Evolutionary conservation across 2,888 invertebrate species (phyloP).

Genomic region (Acanthoscelides obtectus): DNA sequence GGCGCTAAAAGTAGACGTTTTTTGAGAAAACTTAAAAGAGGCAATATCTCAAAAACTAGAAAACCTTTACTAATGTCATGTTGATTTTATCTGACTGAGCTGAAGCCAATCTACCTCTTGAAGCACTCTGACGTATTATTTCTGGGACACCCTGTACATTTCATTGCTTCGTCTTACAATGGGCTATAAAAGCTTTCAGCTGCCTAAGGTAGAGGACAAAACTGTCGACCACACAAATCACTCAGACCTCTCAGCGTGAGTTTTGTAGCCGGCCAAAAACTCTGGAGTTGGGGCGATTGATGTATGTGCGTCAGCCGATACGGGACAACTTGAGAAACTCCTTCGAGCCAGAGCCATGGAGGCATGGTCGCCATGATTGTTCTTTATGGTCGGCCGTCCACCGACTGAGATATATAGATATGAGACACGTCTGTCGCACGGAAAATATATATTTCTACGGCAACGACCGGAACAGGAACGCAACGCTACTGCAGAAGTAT

Average conservation of each 20-base stretch:
- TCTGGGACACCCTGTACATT: too few relatives aligned
- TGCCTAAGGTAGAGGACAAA: neutral
- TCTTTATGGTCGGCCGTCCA: neutral
- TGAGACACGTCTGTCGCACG: neutral
- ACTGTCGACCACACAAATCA: neutral
- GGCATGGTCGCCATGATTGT: neutral
- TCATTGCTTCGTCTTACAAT: neutral
- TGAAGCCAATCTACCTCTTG: too few relatives aligned
- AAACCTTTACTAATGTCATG: too few relatives aligned
- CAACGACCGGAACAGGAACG: neutral
- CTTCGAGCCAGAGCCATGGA: neutral
- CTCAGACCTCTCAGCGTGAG: neutral
- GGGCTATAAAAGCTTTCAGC: neutral
- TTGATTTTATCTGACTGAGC: too few relatives aligned
- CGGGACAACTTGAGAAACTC: neutral
- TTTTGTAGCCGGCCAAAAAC: neutral
- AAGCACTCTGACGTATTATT: too few relatives aligned
- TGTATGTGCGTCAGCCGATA: neutral
- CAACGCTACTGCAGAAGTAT: neutral
- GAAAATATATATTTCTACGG: neutral
- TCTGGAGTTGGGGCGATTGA: neutral
- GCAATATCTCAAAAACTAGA: too few relatives aligned
- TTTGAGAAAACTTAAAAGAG: too few relatives aligned
- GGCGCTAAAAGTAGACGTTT: too few relatives aligned
- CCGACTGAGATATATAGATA: neutral